Conservation (phyloP, 2,888 invertebrate species). For the Scaptomyza caliginosa region DNA sequence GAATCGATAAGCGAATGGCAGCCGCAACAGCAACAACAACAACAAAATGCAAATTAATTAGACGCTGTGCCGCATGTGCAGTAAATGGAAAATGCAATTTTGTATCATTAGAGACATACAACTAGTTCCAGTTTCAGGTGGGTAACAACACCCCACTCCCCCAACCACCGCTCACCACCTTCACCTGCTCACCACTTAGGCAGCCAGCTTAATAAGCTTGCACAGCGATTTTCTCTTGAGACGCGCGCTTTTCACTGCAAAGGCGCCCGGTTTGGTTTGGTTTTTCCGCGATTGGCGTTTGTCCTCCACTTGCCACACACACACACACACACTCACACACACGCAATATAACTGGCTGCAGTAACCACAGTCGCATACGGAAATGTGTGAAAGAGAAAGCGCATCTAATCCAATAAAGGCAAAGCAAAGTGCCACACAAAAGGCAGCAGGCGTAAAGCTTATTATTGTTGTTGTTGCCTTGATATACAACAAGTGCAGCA, state of each 20-base stretch:
- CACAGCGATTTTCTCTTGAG: slow-evolving; percentile 55
- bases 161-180: not conserved
- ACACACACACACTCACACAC: too few species aligned
- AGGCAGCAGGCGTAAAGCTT: slow-evolving; percentile 27
- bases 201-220: slow-evolving; percentile 68
- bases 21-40: slow-evolving; percentile 13
- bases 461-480: slow-evolving; percentile 23
- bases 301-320: slow-evolving; percentile 42
- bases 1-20: slow-evolving; percentile 58
- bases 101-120: slow-evolving; percentile 19
- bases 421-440: slow-evolving; percentile 10
- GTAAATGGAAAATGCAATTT: slow-evolving; percentile 34
- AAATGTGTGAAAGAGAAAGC: slow-evolving; percentile 77
- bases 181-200: too few species aligned
- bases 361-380: slow-evolving; percentile 50
- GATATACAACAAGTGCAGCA: slow-evolving; percentile 65
- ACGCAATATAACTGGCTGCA: not conserved
- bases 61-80: slow-evolving; percentile 14
- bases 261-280: slow-evolving; percentile 44
- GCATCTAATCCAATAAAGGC: slow-evolving; percentile 73
- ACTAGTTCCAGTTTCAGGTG: slow-evolving; percentile 48
- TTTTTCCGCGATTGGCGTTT: slow-evolving; percentile 57
- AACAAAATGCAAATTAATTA: slow-evolving; percentile 68
- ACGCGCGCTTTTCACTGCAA: slow-evolving; percentile 46
- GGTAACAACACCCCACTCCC: not conserved